Evolutionary conservation across 2,797 vertebrate species (phyloP).

Genomic region (Onychomys torridus): DNA sequence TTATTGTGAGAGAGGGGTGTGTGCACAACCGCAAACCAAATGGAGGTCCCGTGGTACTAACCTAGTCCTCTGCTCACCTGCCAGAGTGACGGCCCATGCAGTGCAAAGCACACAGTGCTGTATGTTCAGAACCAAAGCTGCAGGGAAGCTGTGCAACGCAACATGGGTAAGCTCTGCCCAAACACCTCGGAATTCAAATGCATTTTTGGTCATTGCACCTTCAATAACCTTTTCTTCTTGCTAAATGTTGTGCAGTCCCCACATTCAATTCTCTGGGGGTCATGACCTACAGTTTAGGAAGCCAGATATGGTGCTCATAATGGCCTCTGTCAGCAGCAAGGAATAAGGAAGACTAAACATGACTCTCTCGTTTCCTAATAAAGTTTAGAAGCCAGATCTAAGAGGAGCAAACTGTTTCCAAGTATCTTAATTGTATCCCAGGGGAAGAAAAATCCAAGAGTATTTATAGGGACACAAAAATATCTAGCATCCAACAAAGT

Average conservation of each 20-base stretch:
- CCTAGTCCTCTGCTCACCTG: fast-evolving
- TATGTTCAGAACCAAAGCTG: not conserved
- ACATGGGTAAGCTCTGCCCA: not conserved
- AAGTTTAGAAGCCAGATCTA: not conserved
- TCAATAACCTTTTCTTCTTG: not conserved
- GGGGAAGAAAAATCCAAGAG: not conserved
- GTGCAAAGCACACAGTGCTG: not conserved
- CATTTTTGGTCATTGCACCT: not conserved
- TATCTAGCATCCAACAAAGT: slow-evolving; percentile 17
- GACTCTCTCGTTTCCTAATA: not conserved
- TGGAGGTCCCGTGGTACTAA: not conserved
- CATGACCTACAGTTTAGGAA: not conserved
- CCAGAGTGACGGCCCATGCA: fast-evolving
- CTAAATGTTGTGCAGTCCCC: too few relatives aligned
- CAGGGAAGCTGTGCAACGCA: not conserved
- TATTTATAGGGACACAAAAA: slow-evolving; percentile 45
- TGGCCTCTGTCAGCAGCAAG: not conserved
- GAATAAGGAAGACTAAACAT: not conserved
- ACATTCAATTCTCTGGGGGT: not conserved
- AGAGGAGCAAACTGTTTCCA: slow-evolving; percentile 32
- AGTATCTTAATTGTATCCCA: slow-evolving; percentile 12
- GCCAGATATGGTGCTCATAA: not conserved
- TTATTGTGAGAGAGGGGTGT: not conserved
- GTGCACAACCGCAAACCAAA: not conserved
- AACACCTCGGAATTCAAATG: not conserved